These are phyloP conservation scores for Agrilus cyanescens DNA, from an alignment of 2,888 invertebrate genomes.

Conservation along the genomic window DNA sequence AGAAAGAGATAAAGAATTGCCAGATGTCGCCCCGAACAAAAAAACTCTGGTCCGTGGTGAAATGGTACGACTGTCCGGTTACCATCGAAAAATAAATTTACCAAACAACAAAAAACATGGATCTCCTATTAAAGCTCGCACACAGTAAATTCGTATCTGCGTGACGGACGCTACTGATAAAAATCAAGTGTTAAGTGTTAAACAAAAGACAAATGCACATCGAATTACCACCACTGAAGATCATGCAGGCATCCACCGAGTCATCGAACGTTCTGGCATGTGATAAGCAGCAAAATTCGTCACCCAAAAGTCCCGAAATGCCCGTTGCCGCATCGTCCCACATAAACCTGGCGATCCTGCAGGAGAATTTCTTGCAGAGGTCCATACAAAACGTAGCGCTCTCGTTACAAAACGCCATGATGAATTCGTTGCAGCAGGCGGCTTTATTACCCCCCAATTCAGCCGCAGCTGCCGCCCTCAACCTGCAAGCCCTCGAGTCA, in stretches of 20 bases:
- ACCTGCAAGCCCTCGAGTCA: conserved; percentile 75
- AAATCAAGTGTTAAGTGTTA: not conserved
- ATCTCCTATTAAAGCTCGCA: not conserved
- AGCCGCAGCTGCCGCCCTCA: conserved; percentile 72
- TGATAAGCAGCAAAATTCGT: conserved; percentile 13
- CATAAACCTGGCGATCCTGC: conserved; percentile 40
- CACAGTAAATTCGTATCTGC: not conserved
- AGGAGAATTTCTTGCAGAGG: conserved; percentile 48
- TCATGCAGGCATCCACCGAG: conserved; percentile 17
- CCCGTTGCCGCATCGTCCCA: conserved; percentile 30
- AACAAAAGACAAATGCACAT: conserved; percentile 1
- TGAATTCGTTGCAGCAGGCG: conserved; percentile 73
- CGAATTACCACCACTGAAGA: conserved; percentile 2
- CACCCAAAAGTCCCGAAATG: conserved; percentile 15
- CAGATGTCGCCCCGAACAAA: not conserved
- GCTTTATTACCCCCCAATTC: conserved; percentile 72
- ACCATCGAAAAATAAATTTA: not conserved
- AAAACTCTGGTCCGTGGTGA: not conserved
- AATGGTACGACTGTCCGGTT: not conserved
- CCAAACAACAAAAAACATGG: not conserved
- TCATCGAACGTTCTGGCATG: conserved; percentile 6
- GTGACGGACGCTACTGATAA: not conserved
- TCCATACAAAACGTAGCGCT: conserved; percentile 62
- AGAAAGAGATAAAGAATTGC: no score
- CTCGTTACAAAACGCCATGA: conserved; percentile 73